Evolutionary conservation across 2,888 invertebrate genomes (phyloP), one percentile per base, ranked within the genome.

Genomic region (Athetis lepigone): DNA sequence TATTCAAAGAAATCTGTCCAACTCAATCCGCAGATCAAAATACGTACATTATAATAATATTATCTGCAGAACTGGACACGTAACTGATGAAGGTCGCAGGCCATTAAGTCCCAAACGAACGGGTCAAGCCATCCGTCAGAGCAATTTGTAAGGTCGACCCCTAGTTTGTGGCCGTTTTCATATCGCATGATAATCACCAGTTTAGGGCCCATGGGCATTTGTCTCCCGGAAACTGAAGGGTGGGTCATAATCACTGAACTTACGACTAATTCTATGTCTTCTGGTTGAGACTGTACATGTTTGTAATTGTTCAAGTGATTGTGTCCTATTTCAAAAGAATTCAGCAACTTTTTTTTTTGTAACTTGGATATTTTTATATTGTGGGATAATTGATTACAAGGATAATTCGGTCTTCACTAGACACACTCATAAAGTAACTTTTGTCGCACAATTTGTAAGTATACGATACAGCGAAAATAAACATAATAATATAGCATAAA

Each of bases 91-190:
- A 58, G 72, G 71, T 55, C 57, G 46, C 29, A 18, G n/a, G 37
- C 45, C 67, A 72, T 71, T 67, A 71, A 46, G 49, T 8, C 37
- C 9, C 33, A 21, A 45, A 29, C 42, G 52, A 29, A 58, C 19
- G 50, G 72, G 72, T 64, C 54, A 21, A 36, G 36, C 65, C 59
- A 51, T 56, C 51, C 49, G 18, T 57, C 49, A 55, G 54, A 45
- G 57, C 29, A 50, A 72, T 72, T 72, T 71, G 72, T 71, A 50
- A 56, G 37, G 37, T 42, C 51, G 67, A 71, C 71, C 71, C n/a
- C 40, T 46, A 61, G 61, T 61, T 69, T 51, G 61, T 55, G 71
- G 71, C 40, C 54, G 52, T 47, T 67, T 43, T 39, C 43, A 40
- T 49, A 72, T 61, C 54, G 42, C 37, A 11, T 46, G 51, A 52